Evolutionary conservation across 2,888 invertebrate species (phyloP).

Genomic region (Carterocephalus palaemon): DNA sequence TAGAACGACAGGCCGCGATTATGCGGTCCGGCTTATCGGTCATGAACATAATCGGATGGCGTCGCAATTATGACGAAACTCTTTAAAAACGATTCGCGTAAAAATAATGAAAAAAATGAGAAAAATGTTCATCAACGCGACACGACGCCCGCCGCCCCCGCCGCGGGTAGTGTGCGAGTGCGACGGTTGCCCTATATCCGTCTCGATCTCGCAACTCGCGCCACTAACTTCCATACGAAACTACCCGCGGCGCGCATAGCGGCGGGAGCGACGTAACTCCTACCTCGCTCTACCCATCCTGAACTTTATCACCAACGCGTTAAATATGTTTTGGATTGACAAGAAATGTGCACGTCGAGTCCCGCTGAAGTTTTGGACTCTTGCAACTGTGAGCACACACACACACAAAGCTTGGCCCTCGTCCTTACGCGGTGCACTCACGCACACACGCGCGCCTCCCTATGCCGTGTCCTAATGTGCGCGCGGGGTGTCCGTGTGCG

Average conservation of each 20-base stretch:
- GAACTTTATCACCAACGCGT: slow-evolving; percentile 25
- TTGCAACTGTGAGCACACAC: slow-evolving; percentile 65
- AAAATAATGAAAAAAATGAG: slow-evolving; percentile 76
- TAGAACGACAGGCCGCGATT: slow-evolving; percentile 21
- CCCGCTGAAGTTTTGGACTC: slow-evolving; percentile 64
- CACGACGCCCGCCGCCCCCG: slow-evolving; percentile 65
- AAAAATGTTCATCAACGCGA: slow-evolving; percentile 80
- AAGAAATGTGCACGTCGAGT: slow-evolving; percentile 29
- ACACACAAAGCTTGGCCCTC: slow-evolving; percentile 72
- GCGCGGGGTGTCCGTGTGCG: slow-evolving; percentile 44
- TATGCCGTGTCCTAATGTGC: slow-evolving; percentile 43
- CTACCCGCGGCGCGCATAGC: slow-evolving; percentile 72
- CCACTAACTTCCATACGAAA: slow-evolving; percentile 73
- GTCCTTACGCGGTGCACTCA: slow-evolving; percentile 58
- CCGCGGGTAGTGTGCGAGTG: slow-evolving; percentile 64
- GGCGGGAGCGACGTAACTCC: slow-evolving; percentile 40
- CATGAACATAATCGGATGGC: slow-evolving; percentile 68
- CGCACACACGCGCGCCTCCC: slow-evolving; percentile 57
- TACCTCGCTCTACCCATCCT: slow-evolving; percentile 21
- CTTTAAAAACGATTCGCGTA: slow-evolving; percentile 78
- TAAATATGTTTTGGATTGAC: slow-evolving; percentile 23
- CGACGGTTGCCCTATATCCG: slow-evolving; percentile 45
- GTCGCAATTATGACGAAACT: slow-evolving; percentile 78
- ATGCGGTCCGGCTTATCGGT: slow-evolving; percentile 50
- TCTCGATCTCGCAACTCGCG: slow-evolving; percentile 66